These are phyloP conservation scores for Meandrusa payeni DNA, from an alignment of 2,888 invertebrate species.

Conservation along the genomic window DNA sequence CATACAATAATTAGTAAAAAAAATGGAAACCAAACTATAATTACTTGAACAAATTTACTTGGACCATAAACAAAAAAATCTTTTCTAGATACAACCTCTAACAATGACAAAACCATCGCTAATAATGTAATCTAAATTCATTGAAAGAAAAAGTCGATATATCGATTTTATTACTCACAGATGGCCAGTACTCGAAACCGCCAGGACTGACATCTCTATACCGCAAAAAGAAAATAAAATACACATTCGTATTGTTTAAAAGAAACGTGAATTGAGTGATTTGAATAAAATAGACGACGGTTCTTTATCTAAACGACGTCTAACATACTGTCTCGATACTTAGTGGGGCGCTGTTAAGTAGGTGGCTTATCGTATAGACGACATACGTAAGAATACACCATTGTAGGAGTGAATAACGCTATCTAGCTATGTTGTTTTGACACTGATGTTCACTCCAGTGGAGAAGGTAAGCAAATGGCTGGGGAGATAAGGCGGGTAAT, in stretches of 20 bases:
- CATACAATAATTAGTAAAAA: no score
- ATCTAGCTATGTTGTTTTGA: background rate
- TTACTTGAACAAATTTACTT: no score
- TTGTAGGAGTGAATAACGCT: slow-evolving; percentile 4
- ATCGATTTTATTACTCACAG: slow-evolving; percentile 19
- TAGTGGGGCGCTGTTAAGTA: slow-evolving; percentile 10
- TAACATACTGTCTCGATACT: slow-evolving; percentile 7
- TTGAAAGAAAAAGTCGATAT: slow-evolving; percentile 40
- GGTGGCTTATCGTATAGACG: slow-evolving; percentile 12
- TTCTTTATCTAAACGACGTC: slow-evolving; percentile 18
- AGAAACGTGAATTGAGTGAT: slow-evolving; percentile 33
- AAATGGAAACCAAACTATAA: no score
- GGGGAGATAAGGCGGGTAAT: background rate
- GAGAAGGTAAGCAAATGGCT: slow-evolving; percentile 3
- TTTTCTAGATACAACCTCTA: slow-evolving; percentile 38
- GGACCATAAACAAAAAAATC: slow-evolving; percentile 44
- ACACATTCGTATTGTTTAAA: slow-evolving; percentile 27
- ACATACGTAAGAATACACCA: slow-evolving; percentile 7
- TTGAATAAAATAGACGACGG: slow-evolving; percentile 31
- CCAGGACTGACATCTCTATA: slow-evolving; percentile 24
- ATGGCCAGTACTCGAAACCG: slow-evolving; percentile 12
- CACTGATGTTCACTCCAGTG: slow-evolving; percentile 5
- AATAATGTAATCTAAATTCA: slow-evolving; percentile 68
- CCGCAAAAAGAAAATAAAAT: slow-evolving; percentile 25
- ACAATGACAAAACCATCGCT: slow-evolving; percentile 47